Percentiles rank a stretch among this genome's conserved stretches.
These are phyloP conservation scores for Synanthedon andrenaeformis DNA, from an alignment of 2,888 invertebrate genomes.

Conservation along the genomic window DNA sequence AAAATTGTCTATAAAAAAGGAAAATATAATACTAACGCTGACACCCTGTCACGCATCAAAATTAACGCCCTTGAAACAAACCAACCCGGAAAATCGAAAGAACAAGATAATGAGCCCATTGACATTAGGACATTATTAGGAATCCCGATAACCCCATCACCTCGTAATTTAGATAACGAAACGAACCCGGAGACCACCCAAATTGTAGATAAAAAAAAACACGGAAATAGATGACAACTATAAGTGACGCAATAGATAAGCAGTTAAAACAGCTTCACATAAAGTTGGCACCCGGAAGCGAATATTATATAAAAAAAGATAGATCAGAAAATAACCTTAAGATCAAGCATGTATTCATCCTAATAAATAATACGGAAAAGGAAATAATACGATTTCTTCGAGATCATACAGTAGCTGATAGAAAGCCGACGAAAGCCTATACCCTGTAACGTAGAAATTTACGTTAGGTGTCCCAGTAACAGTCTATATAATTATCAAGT, in stretches of 20 bases:
- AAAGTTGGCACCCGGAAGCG: constrained; percentile 9
- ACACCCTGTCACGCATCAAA: too few relatives aligned
- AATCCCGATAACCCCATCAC: neutral
- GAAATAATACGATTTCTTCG: too few relatives aligned
- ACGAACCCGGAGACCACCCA: neutral
- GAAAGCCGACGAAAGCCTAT: constrained; percentile 12
- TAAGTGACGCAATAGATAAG: constrained; percentile 15
- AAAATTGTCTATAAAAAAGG: too few relatives aligned
- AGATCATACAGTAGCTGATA: constrained; percentile 9
- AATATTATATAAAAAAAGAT: constrained; percentile 13
- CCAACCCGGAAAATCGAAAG: too few relatives aligned
- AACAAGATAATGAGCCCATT: too few relatives aligned
- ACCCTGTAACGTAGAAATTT: too few relatives aligned
- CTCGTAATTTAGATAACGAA: neutral
- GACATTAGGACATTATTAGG: neutral
- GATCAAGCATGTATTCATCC: constrained; percentile 12
- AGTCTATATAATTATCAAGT: too few relatives aligned
- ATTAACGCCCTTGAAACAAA: too few relatives aligned
- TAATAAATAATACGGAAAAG: constrained; percentile 11
- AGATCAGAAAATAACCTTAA: constrained; percentile 8
- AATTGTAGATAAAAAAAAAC: too few relatives aligned
- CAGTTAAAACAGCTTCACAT: constrained; percentile 17
- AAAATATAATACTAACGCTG: too few relatives aligned
- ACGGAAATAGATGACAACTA: neutral
- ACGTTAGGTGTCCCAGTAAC: too few relatives aligned